phyloP scores from a whole-genome alignment of 2,888 invertebrate genomes.

The Synergus japonicus region DNA sequence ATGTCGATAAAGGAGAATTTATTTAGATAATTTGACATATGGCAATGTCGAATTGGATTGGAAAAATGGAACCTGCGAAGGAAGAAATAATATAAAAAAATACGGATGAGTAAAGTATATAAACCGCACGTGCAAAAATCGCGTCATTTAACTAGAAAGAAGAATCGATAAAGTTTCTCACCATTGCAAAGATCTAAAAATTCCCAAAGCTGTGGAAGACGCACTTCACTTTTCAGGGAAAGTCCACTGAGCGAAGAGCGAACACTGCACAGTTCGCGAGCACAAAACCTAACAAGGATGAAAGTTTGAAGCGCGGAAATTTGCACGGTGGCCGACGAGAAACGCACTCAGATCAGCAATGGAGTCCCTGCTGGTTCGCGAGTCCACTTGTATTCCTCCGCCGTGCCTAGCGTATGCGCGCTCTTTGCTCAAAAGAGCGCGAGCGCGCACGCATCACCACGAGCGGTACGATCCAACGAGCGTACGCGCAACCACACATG shows the following conservation, averaged over 20 bases:
- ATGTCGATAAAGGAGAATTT: no score
- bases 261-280: conserved; percentile 32
- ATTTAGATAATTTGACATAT: not conserved
- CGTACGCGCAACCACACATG: conserved; percentile 33
- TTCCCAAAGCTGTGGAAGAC: conserved; percentile 9
- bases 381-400: conserved; percentile 70
- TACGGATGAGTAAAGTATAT: conserved; percentile 15
- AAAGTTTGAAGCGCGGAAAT: conserved; percentile 41
- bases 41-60: not conserved
- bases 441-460: conserved; percentile 58
- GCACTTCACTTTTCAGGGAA: not conserved
- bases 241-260: conserved; percentile 23
- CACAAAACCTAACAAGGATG: conserved; percentile 25
- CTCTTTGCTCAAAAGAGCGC: conserved; percentile 55
- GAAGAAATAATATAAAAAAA: conserved; percentile 4
- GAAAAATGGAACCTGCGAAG: no score
- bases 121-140: conserved; percentile 37
- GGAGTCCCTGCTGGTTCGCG: conserved; percentile 67
- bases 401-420: conserved; percentile 81
- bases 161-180: conserved; percentile 31
- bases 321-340: conserved; percentile 71
- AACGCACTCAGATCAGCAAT: conserved; percentile 75
- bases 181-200: conserved; percentile 34
- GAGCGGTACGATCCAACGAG: conserved; percentile 37
- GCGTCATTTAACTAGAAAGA: conserved; percentile 33